These are phyloP conservation scores for Zeugodacus cucurbitae DNA, from an alignment of 1,140 invertebrate species.

Conservation along the genomic window DNA sequence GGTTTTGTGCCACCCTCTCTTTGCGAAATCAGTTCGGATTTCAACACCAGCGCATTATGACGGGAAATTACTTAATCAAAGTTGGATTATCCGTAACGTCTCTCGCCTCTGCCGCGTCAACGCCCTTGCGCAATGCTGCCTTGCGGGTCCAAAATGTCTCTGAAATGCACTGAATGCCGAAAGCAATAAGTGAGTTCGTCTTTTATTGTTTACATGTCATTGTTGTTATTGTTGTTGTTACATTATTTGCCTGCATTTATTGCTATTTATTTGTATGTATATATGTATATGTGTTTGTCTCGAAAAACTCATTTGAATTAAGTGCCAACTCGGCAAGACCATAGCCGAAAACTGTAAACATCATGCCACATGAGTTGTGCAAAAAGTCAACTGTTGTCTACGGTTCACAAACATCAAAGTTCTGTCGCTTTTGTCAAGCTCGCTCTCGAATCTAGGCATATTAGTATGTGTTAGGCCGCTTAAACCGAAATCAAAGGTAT, in stretches of 20 bases:
- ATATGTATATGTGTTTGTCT: not conserved
- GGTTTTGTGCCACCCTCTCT: not conserved
- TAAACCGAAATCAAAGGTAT: not conserved
- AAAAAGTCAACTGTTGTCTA: not conserved
- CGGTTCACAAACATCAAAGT: conserved; percentile 13
- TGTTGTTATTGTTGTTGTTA: not conserved
- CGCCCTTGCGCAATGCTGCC: not conserved
- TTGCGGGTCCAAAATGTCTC: not conserved
- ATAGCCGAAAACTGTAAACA: not conserved
- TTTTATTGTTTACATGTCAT: not conserved
- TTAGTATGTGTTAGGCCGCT: not conserved
- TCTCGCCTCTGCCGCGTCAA: not conserved
- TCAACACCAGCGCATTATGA: conserved; percentile 39
- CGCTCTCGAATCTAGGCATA: not conserved
- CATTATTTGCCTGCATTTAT: not conserved
- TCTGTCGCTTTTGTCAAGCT: not conserved
- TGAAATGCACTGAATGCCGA: not conserved
- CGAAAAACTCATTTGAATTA: conserved; percentile 31
- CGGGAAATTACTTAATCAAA: conserved; percentile 42
- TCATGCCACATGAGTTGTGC: not conserved
- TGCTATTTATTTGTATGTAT: not conserved
- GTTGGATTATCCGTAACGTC: conserved; percentile 34
- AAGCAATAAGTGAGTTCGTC: conserved; percentile 18
- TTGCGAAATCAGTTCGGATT: conserved; percentile 13
- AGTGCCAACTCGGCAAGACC: not conserved